phyloP scores from a whole-genome alignment of 1,140 invertebrate genomes.

The Procambarus virginalis region DNA sequence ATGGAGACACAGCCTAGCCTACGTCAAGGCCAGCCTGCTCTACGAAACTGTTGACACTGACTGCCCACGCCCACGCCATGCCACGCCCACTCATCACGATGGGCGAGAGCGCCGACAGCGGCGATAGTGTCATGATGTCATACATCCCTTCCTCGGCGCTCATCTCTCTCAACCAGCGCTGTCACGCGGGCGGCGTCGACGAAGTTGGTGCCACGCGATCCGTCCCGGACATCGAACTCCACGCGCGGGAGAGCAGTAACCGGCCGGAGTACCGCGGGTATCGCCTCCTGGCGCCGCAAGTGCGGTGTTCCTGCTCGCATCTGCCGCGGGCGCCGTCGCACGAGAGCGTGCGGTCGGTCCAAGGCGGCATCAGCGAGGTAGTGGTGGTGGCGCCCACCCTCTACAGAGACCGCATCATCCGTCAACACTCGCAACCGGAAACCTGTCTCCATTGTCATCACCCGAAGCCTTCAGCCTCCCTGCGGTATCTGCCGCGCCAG shows the following conservation, averaged over 20 bases:
- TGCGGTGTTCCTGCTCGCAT: slow-evolving; percentile 70
- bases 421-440: slow-evolving; percentile 93
- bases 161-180: slow-evolving; percentile 65
- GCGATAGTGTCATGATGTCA: slow-evolving; percentile 64
- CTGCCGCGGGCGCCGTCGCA: slow-evolving; percentile 72
- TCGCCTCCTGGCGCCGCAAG: slow-evolving; percentile 69
- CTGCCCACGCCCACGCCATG: slow-evolving; percentile 55
- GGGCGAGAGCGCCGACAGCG: slow-evolving; percentile 63
- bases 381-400: slow-evolving; percentile 67
- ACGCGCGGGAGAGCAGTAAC: slow-evolving; percentile 79
- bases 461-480: slow-evolving; percentile 78
- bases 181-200: slow-evolving; percentile 33
- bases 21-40: slow-evolving; percentile 39
- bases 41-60: slow-evolving; percentile 63
- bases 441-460: slow-evolving; percentile 70
- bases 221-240: slow-evolving; percentile 91
- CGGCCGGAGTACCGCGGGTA: slow-evolving; percentile 72
- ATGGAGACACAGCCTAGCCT: slow-evolving; percentile 53
- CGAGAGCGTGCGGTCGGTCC: slow-evolving; percentile 72
- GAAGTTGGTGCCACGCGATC: slow-evolving; percentile 80
- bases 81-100: slow-evolving; percentile 66
- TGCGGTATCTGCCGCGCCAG: slow-evolving; percentile 85
- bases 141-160: slow-evolving; percentile 54
- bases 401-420: slow-evolving; percentile 80
- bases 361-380: slow-evolving; percentile 68